Evolutionary conservation across 2,113 vertebrate genomes (phyloP).

Genomic region (Mus spicilegus): DNA sequence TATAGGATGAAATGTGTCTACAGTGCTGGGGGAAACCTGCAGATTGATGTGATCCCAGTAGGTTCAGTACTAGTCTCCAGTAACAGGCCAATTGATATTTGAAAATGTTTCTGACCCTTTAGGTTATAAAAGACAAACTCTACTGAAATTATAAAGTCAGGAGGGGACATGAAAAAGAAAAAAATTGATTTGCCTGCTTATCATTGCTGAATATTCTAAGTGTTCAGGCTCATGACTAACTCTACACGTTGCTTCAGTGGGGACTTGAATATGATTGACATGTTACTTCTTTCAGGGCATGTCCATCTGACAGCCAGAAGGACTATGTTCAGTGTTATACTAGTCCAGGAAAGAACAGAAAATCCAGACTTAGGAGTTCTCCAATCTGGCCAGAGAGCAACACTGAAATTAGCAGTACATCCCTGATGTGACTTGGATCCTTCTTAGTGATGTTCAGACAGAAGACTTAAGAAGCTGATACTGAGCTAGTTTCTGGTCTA

Average conservation of each 20-base stretch:
- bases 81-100: conserved; percentile 61
- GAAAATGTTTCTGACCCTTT: conserved; percentile 58
- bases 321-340: not conserved
- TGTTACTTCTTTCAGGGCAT: not conserved
- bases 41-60: conserved; percentile 68
- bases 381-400: not conserved
- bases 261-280: not conserved
- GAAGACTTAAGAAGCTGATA: not conserved
- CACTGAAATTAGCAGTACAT: not conserved
- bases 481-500: not conserved
- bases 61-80: conserved; percentile 60
- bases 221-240: conserved; percentile 15
- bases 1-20: conserved; percentile 68
- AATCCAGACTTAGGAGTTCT: not conserved
- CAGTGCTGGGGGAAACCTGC: conserved; percentile 66
- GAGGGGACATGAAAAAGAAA: not conserved
- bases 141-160: not conserved
- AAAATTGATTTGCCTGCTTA: not conserved
- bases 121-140: conserved; percentile 65
- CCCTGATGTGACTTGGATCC: not conserved
- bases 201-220: not conserved
- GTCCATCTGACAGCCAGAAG: not conserved
- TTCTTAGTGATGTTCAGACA: not conserved
- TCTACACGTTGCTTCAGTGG: not conserved
- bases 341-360: not conserved